Evolutionary conservation across 2,888 invertebrate genomes (phyloP), one percentile per base, ranked within the genome.

Genomic region (Philonicus albiceps): DNA sequence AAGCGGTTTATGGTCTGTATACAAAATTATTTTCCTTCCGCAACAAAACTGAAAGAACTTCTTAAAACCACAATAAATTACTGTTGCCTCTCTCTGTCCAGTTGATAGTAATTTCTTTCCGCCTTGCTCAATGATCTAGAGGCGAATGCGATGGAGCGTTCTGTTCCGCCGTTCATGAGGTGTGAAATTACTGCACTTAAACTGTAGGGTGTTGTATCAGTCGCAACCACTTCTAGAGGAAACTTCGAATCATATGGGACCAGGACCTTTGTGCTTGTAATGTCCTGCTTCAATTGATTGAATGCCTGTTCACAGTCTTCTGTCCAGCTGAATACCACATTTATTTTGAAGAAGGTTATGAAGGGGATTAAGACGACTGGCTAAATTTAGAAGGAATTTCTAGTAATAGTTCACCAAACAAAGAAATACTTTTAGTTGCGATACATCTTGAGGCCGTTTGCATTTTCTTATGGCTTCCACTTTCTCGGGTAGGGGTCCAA

Each of bases 31-130:
- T 6, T 89, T 87, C 3, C 90, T 86, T 4, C 91, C 92, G 88
- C 89, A 90, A 2, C 91, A 40, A 87, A 90, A 92, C 5, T 90
- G 88, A 83, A 40, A 90, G 87, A 92, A 93, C 87, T 90, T 89
- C 37, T 89, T 89, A 3, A 91, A 89, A 6, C 89, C 91, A 78
- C 88, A 92, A 19, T 90, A 86, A 5, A 91, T 88, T n/a, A 89
- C 89, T 5, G 90, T 88, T 6, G 90, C 91, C 88, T 89, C 89
- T n/a, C n/a, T n/a, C 87, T 88, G 73, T 89, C 89, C 7, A 89
- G 83, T 76, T 89, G 88, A 4, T 88, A 91, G 87, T 90, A 37
- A 37, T 89, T 64, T 87, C 87, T 91, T n/a, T 49, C 49, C 5
- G 16, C n/a, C 13, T 13, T 13, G 2, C n/a, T 49, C 13, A 49